Base-by-base conservation (phyloP, 2,113 vertebrate genomes). In the Megaleporinus macrocephalus region DNA sequence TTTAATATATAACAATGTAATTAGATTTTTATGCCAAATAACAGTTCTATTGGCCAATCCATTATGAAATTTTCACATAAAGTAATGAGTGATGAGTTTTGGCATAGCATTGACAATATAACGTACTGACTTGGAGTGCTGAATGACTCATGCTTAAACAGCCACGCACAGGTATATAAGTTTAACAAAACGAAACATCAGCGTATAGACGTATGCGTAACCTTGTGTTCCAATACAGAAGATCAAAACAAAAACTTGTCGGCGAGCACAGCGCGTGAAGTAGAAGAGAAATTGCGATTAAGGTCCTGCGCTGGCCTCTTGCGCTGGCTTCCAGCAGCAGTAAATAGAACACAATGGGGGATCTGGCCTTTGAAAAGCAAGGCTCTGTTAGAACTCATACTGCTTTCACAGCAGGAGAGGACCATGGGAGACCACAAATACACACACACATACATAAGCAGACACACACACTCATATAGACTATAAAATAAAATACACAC, bases 361-460 rank as follows among this genome's bases (percentile, higher is more conserved):
- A 74, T 44, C 53, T 82, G 63, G 62, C 26, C 53, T 85, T 85
- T 82, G 44, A 85, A 82, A 85, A 63, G 20, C 70, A 73, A 24
- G 4, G 33, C 12, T 47, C 69, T 69, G 61, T 65, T 68, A 77
- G 73, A 68, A 73, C 14, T n/a, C 78, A 73, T 63, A 73, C 73
- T 53, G 78, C 26, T 18, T 15, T 22, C 36, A 15, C 69, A 1
- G 29, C 51, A 53, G 63, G 74, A 81, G 0, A 77, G 26, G 30
- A 61, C 36, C 78, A 80, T 65, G 29, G 26, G 71, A 57, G 65
- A 55, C 55, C 5, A 75, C 79, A 86, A 66, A 83, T 20, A 27
- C 27, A 57, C 44, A 66, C 27, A 84, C 80, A 86, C 71, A 71
- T 4, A 16, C 33, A 47, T 16, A 24, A 7, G 44, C 14, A 71